Percentiles rank a stretch among this genome's conserved stretches.
Evolutionary conservation across 1,140 invertebrate genomes (phyloP).

Genomic region (Bombus consobrinus): DNA sequence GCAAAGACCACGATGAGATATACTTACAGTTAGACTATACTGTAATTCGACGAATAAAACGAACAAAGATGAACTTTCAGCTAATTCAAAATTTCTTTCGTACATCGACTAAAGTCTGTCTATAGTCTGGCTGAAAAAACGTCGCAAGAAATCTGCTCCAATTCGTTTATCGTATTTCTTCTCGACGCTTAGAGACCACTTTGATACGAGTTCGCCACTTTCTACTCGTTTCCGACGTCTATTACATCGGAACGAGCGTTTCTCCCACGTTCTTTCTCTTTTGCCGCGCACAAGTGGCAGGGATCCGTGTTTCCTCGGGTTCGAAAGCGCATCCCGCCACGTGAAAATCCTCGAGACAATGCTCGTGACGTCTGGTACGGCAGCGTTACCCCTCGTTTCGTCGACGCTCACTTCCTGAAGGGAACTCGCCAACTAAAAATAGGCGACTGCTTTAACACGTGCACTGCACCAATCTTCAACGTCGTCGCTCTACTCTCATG

Average conservation of each 20-base stretch:
- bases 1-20: too few species aligned
- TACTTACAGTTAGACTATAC: too few species aligned
- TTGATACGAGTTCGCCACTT: neutral
- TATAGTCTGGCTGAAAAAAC: too few species aligned
- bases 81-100: too few species aligned
- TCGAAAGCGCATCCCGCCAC: constrained; percentile 16
- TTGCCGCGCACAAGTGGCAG: neutral
- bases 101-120: too few species aligned
- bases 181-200: neutral
- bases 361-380: constrained; percentile 46
- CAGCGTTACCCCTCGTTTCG: constrained; percentile 39
- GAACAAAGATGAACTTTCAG: too few species aligned
- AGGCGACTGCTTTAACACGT: constrained; percentile 65
- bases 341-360: constrained; percentile 60
- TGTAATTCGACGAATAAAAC: too few species aligned
- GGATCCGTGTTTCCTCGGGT: neutral
- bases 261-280: neutral
- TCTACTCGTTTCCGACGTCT: neutral
- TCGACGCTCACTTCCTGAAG: constrained; percentile 60
- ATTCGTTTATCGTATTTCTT: too few species aligned
- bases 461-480: constrained; percentile 51
- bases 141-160: neutral
- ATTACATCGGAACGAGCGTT: neutral
- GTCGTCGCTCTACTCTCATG: neutral
- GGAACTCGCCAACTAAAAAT: constrained; percentile 65